These are phyloP conservation scores for Drosophila mettleri DNA, from an alignment of 2,888 invertebrate genomes.

Conservation along the genomic window DNA sequence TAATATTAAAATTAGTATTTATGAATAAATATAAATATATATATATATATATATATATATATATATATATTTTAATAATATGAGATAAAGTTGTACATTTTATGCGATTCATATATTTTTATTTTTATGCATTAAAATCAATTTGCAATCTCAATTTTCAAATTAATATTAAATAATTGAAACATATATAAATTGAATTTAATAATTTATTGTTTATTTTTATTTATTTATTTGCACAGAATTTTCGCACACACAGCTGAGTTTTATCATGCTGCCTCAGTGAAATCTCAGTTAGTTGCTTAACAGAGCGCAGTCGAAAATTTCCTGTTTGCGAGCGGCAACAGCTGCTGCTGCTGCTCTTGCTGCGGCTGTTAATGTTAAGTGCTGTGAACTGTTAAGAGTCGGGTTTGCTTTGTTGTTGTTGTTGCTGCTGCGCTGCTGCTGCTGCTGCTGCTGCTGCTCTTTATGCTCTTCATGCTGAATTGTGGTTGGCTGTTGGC, in stretches of 20 bases:
- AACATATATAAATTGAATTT: background rate
- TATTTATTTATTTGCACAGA: no score
- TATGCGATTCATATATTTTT: no score
- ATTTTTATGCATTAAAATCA: no score
- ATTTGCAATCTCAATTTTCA: no score
- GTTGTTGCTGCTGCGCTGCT: slow-evolving; percentile 19
- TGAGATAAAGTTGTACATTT: no score
- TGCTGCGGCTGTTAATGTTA: slow-evolving; percentile 58
- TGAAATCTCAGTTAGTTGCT: slow-evolving; percentile 31
- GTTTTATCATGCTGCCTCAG: slow-evolving; percentile 3
- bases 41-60: no score
- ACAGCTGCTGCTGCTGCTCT: slow-evolving; percentile 54
- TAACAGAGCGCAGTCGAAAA: slow-evolving; percentile 34
- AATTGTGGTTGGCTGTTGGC: slow-evolving; percentile 74
- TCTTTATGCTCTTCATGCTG: slow-evolving; percentile 56
- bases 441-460: slow-evolving; percentile 21
- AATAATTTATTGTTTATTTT: background rate
- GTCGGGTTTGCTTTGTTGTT: slow-evolving; percentile 41
- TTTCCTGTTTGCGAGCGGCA: slow-evolving; percentile 69
- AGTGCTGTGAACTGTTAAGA: slow-evolving; percentile 55
- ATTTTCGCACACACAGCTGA: slow-evolving; percentile 10
- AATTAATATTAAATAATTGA: no score
- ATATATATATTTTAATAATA: no score
- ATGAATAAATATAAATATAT: no score
- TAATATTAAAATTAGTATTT: no score